Evolutionary conservation across 1,140 invertebrate genomes (phyloP), one percentile per base, ranked within the genome.

Genomic region (Dinoponera quadriceps): DNA sequence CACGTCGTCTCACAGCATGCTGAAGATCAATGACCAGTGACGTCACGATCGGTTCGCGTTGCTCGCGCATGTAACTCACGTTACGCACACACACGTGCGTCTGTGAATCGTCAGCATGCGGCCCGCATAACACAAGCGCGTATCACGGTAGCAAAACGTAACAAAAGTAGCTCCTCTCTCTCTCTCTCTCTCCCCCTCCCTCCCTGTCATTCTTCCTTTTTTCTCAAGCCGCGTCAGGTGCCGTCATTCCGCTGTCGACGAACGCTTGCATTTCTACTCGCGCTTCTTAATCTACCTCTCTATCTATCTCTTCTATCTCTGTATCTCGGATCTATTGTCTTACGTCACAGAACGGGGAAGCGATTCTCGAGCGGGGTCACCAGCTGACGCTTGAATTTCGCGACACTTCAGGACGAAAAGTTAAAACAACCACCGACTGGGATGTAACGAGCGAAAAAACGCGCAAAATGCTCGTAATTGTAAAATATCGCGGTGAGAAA

Each of bases 1-100:
- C 75, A 29, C 33, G 60, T 16, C 60, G 62, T 69, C 71, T 2
- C 9, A 11, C 9, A 73, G 71, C n/a, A 25, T 25, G 55, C 73
- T 44, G 57, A 87, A 83, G 85, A 87, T 83, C 85, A 86, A 78
- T 83, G 80, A 78, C 73, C 84, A 87, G 48, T 83, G 85, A 87
- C 72, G 84, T 86, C 80, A 83, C 20, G 29, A 54, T 68, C 38
- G 66, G 44, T 83, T 80, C 33, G 54, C 75, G 51, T 57, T 69
- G 75, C 33, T 74, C 62, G 85, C 55, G 66, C 33, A 55, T 38
- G 69, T 38, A 82, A 57, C 72, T 48, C 48, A 69, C 33, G 74
- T 86, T 57, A 77, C 60, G 82, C 75, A 84, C 68, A 80, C 71
- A 20, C n/a, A 20, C 51, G 20, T 51, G 18, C n/a, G n/a, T n/a